phyloP scores from a whole-genome alignment of 2,888 invertebrate genomes.

The Tolmerus cingulatus region DNA sequence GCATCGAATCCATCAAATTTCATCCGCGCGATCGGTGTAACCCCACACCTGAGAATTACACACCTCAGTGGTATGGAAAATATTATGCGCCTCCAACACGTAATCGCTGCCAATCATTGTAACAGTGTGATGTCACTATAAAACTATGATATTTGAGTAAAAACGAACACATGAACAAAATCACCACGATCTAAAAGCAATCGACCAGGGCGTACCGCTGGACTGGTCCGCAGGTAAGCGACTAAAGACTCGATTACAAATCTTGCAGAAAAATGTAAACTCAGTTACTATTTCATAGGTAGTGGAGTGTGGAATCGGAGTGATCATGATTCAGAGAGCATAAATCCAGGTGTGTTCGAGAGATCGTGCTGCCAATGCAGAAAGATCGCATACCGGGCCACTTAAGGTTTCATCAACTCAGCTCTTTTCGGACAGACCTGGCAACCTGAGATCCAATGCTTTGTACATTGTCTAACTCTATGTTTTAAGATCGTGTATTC shows the following conservation, averaged over 20 bases:
- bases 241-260: conserved; percentile 13
- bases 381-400: neutral
- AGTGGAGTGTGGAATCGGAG: neutral
- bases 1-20: neutral
- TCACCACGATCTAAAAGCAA: neutral
- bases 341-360: neutral
- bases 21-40: conserved; percentile 2
- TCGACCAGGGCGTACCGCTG: neutral
- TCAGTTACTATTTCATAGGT: neutral
- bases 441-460: neutral
- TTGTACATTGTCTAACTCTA: neutral
- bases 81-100: conserved; percentile 85
- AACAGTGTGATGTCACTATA: conserved; percentile 24
- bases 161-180: conserved; percentile 18
- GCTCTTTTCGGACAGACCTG: neutral
- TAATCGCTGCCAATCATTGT: conserved; percentile 83
- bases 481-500: neutral
- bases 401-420: neutral
- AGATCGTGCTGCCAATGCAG: neutral
- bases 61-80: conserved; percentile 89
- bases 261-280: conserved; percentile 28
- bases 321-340: neutral
- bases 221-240: conserved; percentile 18
- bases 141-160: conserved; percentile 12
- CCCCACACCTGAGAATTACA: conserved; percentile 54